A percentile compares a stretch with the other conserved stretches of the same genome.
Conservation (phyloP, 2,797 vertebrate genomes). For the Chrosomus eos region DNA sequence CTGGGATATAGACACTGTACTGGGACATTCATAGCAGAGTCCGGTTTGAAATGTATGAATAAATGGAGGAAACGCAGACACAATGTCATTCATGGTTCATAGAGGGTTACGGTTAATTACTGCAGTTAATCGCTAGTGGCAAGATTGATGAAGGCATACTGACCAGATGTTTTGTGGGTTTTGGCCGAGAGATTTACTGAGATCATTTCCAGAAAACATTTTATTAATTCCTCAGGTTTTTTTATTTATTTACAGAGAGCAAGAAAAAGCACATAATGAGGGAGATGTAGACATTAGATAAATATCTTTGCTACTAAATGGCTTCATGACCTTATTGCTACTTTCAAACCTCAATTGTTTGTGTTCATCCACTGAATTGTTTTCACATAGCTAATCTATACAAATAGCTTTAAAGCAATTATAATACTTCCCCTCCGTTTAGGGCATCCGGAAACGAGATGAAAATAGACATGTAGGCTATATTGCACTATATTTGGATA, state of each 20-base stretch:
- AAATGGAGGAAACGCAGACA: slow-evolving; percentile 44
- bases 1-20: slow-evolving; percentile 18
- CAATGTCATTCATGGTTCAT: slow-evolving; percentile 46
- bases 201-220: slow-evolving; percentile 17
- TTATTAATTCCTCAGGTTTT: slow-evolving; percentile 14
- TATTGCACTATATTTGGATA: slow-evolving; percentile 34
- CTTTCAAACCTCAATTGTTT: not conserved
- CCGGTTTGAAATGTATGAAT: slow-evolving; percentile 25
- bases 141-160: slow-evolving; percentile 46
- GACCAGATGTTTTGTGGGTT: slow-evolving; percentile 42
- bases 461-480: not conserved
- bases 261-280: slow-evolving; percentile 12
- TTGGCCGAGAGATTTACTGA: slow-evolving; percentile 9
- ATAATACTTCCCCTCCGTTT: slow-evolving; percentile 22
- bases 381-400: slow-evolving; percentile 26
- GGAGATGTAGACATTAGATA: slow-evolving; percentile 40
- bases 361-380: slow-evolving; percentile 1
- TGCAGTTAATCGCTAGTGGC: slow-evolving; percentile 38
- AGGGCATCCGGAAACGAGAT: not conserved
- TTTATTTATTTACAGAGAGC: not conserved
- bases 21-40: slow-evolving; percentile 31
- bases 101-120: slow-evolving; percentile 52
- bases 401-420: slow-evolving; percentile 30
- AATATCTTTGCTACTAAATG: slow-evolving; percentile 23
- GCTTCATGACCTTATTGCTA: slow-evolving; percentile 11